Evolutionary conservation across 1,140 invertebrate species (phyloP).

Genomic region (Temnothorax curvispinosus): DNA sequence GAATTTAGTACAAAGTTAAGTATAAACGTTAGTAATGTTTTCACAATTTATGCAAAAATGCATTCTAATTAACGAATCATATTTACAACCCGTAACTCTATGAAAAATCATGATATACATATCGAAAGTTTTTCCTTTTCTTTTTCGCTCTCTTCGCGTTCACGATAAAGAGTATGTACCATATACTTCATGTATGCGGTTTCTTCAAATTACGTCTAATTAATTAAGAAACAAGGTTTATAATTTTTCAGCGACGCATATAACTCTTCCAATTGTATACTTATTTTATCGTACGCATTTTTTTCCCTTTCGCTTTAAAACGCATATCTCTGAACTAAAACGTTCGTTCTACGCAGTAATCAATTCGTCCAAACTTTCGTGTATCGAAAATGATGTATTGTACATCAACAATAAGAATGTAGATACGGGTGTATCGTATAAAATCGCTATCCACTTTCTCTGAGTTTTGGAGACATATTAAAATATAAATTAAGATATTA

Average conservation of each 20-base stretch:
- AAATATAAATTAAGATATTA: constrained; percentile 35
- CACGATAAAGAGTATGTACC: constrained; percentile 13
- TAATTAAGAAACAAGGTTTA: constrained; percentile 17
- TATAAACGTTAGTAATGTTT: constrained; percentile 49
- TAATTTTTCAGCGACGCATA: constrained; percentile 5
- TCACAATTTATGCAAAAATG: constrained; percentile 55
- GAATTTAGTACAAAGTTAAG: constrained; percentile 55
- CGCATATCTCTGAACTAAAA: neutral
- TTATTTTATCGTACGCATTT: neutral
- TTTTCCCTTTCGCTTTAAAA: constrained; percentile 7
- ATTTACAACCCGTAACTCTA: constrained; percentile 62
- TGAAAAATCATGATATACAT: constrained; percentile 29
- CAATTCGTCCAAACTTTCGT: constrained; percentile 30
- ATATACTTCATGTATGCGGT: constrained; percentile 2
- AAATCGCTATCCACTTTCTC: neutral
- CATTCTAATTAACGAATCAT: constrained; percentile 57
- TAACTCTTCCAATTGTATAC: neutral
- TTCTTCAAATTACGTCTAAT: constrained; percentile 17
- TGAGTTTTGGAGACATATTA: constrained; percentile 12
- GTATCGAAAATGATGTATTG: neutral
- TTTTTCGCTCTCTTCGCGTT: neutral
- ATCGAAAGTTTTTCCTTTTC: constrained; percentile 11
- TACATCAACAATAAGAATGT: neutral
- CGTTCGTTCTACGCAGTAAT: constrained; percentile 1
- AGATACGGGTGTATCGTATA: neutral